phyloP scores from a whole-genome alignment of 2,888 invertebrate genomes.

The Abrostola triplasia region DNA sequence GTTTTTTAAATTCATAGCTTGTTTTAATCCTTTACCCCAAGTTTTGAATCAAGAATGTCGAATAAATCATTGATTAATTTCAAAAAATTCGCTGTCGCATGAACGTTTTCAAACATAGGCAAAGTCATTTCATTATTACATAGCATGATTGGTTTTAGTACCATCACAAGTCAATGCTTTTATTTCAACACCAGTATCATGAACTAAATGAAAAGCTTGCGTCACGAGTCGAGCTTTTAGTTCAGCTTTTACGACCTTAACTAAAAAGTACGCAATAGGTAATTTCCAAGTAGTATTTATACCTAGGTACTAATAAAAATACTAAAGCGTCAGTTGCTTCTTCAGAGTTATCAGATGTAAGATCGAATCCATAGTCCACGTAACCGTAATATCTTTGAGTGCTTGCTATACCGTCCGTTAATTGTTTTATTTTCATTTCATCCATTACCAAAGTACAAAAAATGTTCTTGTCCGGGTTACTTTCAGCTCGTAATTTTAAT shows the following conservation, averaged over 20 bases:
- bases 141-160: constrained; percentile 35
- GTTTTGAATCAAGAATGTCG: constrained; percentile 3
- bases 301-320: no score
- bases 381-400: no score
- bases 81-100: constrained; percentile 3
- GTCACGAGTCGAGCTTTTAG: constrained; percentile 27
- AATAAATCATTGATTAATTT: constrained; percentile 6
- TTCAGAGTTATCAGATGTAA: no score
- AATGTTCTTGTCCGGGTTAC: no score
- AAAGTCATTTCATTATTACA: constrained; percentile 9
- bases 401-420: no score
- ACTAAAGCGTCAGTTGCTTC: no score
- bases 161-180: constrained; percentile 49
- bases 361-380: no score
- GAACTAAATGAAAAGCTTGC: constrained; percentile 20
- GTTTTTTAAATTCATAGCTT: constrained; percentile 7
- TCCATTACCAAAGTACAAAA: no score
- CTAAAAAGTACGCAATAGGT: no score
- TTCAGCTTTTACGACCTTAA: no score
- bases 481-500: constrained; percentile 5
- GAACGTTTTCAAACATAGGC: not conserved
- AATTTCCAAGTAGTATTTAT: no score
- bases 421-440: no score
- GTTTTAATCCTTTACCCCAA: not conserved
- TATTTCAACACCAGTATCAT: constrained; percentile 37